phyloP scores from a whole-genome alignment of 2,797 vertebrate genomes.

The Trachops cirrhosus region DNA sequence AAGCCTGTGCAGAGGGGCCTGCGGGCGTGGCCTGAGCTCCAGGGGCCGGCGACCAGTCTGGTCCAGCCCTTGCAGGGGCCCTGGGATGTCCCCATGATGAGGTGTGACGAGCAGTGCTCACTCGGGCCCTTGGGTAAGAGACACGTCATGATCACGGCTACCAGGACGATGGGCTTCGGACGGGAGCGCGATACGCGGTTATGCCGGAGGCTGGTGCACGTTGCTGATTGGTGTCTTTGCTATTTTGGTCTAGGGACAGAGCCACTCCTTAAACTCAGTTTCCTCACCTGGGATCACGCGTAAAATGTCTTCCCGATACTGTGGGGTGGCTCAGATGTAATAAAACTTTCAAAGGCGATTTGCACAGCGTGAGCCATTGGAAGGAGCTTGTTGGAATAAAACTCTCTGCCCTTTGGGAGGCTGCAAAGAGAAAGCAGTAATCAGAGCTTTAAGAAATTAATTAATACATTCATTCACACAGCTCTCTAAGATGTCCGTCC shows the following conservation, averaged over 20 bases:
- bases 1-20: neutral
- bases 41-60: neutral
- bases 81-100: neutral
- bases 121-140: neutral
- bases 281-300: neutral
- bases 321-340: neutral
- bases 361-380: neutral
- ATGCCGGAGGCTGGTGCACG: no score
- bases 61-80: neutral
- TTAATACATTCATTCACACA: neutral
- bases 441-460: conserved; percentile 12
- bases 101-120: neutral
- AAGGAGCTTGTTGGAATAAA: neutral
- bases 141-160: neutral
- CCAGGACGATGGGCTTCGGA: neutral
- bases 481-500: neutral
- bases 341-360: conserved; percentile 11
- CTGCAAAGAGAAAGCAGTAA: neutral
- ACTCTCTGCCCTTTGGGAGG: neutral
- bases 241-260: neutral
- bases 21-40: no score
- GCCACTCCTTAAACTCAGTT: neutral
- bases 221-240: no score
- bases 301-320: neutral
- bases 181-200: no score